A percentile compares a stretch with the other conserved stretches of the same genome.
phyloP scores from a whole-genome alignment of 2,888 invertebrate genomes.

The Hypolimnas misippus region DNA sequence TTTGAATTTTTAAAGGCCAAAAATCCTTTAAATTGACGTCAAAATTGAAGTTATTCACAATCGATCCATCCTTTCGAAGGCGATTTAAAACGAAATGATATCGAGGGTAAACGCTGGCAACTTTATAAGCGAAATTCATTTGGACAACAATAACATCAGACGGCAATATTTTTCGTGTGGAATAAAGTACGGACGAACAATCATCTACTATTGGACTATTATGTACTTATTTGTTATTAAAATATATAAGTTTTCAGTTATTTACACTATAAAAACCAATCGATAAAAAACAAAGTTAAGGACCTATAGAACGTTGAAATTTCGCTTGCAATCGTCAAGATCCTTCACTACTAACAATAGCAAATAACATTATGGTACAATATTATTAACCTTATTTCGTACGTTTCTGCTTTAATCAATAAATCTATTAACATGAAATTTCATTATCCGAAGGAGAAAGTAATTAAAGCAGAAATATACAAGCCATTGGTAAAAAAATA shows the following conservation, averaged over 20 bases:
- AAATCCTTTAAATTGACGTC: slow-evolving; percentile 66
- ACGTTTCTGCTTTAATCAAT: slow-evolving; percentile 22
- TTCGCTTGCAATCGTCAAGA: slow-evolving; percentile 43
- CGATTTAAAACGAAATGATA: slow-evolving; percentile 45
- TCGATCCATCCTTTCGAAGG: slow-evolving; percentile 39
- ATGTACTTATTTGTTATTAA: slow-evolving; percentile 67
- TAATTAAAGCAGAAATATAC: slow-evolving; percentile 51
- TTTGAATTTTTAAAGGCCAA: slow-evolving; percentile 59
- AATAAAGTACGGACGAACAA: slow-evolving; percentile 80
- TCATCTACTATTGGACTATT: slow-evolving; percentile 78
- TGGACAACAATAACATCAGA: slow-evolving; percentile 75
- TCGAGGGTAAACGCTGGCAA: slow-evolving; percentile 57
- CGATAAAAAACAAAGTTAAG: slow-evolving; percentile 49
- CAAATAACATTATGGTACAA: slow-evolving; percentile 46
- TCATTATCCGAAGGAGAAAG: slow-evolving; percentile 8
- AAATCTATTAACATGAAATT: slow-evolving; percentile 21
- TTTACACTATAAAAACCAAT: slow-evolving; percentile 70
- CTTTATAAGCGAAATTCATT: slow-evolving; percentile 63
- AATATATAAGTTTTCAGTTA: slow-evolving; percentile 60
- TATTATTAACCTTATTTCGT: slow-evolving; percentile 33
- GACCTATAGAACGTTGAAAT: slow-evolving; percentile 44
- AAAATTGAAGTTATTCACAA: slow-evolving; percentile 38
- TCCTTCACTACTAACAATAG: slow-evolving; percentile 45
- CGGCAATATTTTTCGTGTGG: slow-evolving; percentile 77
- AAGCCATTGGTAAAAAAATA: slow-evolving; percentile 50